Evolutionary conservation across 2,113 vertebrate genomes (phyloP), one percentile per base, ranked within the genome.

Genomic region (Meleagris gallopavo): DNA sequence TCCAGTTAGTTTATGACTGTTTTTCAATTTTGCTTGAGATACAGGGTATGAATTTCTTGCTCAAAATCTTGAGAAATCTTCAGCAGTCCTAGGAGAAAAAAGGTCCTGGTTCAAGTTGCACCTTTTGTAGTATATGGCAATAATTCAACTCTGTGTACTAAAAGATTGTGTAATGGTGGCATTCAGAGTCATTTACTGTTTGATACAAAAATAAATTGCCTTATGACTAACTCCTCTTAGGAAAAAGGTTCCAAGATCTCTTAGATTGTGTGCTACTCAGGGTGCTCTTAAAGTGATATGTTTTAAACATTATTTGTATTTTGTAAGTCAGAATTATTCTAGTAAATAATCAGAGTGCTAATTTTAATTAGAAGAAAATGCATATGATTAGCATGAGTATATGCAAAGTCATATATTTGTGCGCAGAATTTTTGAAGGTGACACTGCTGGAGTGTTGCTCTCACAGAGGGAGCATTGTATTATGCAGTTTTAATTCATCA

Each of bases 301-400:
- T 92, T 90, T 94, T 79, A 76, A 79, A 77, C 66, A 70, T 89
- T 79, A 88, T 85, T 88, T 94, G 74, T 54, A 85, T 94, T 94
- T 76, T 36, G 21, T 66, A 92, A 85, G 58, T 91, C 38, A 55
- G 10, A 38, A 65, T 73, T 89, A 45, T 73, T 76, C 83, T 95
- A 88, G 76, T 46, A 95, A 86, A 66, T 87, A 86, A 85, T 92
- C 45, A 75, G 43, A 46, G 24, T 40, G 25, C 29, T 92, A 45
- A 61, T 89, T 95, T 83, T 74, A 81, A 77, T 82, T 73, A 72
- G 69, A 61, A 46, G 52, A n/a, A 86, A 90, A 93, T 64, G 65
- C 29, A 73, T 83, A 78, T 45, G 82, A 70, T 94, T 95, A 93
- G 57, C 21, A 32, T 81, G 83, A 94, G 41, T 74, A 34, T 93